A percentile compares a stretch with the other conserved stretches of the same genome.
These are phyloP conservation scores for Xestobium rufovillosum DNA, from an alignment of 2,888 invertebrate species.

Conservation along the genomic window DNA sequence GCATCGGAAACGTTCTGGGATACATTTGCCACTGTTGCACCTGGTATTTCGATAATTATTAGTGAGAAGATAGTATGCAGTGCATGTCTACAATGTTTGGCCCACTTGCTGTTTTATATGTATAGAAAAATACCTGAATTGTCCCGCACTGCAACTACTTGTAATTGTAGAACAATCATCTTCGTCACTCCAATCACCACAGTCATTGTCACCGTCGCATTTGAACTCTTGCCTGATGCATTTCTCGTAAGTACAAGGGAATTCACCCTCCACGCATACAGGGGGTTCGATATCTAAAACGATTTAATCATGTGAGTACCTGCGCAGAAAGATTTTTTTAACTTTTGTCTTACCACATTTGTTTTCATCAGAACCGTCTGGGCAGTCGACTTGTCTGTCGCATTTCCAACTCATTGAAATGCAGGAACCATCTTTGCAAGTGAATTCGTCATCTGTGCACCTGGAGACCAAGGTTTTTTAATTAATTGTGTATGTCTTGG, in stretches of 20 bases:
- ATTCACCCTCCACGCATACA: conserved; percentile 65
- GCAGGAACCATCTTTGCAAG: conserved; percentile 66
- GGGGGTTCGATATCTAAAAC: conserved; percentile 45
- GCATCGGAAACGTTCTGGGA: conserved; percentile 69
- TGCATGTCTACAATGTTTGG: background rate
- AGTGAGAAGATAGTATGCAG: background rate
- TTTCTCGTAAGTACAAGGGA: conserved; percentile 62
- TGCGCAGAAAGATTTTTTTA: conserved; percentile 30
- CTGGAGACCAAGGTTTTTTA: too few relatives aligned
- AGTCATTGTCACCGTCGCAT: conserved; percentile 82
- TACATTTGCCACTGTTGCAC: conserved; percentile 70
- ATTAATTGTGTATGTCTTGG: conserved; percentile 9
- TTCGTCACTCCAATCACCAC: conserved; percentile 83
- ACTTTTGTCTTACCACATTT: conserved; percentile 54
- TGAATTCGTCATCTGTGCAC: conserved; percentile 66
- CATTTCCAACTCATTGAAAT: conserved; percentile 67
- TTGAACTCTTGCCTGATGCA: conserved; percentile 70
- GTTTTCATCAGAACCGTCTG: conserved; percentile 66
- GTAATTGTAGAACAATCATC: conserved; percentile 61
- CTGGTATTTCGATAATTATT: conserved; percentile 36
- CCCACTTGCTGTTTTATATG: background rate
- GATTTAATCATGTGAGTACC: conserved; percentile 31
- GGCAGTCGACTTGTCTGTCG: conserved; percentile 68
- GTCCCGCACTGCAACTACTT: conserved; percentile 60
- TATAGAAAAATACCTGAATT: conserved; percentile 56